phyloP scores from a whole-genome alignment of 2,113 vertebrate species.

The Lagenorhynchus albirostris region DNA sequence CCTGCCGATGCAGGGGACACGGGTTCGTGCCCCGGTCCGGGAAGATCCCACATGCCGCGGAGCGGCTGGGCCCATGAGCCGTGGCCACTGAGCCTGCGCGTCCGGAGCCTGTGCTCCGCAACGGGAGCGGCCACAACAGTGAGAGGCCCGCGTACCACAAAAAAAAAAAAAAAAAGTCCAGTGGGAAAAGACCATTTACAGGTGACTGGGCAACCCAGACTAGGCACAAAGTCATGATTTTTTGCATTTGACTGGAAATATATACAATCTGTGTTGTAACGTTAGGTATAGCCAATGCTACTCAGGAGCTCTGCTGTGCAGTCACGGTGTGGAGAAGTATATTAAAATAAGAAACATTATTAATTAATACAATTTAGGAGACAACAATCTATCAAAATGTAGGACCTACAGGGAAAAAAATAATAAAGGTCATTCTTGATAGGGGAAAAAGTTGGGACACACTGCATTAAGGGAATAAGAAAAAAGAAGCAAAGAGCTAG shows the following conservation, averaged over 20 bases:
- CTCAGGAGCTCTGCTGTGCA: not conserved
- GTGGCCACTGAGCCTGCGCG: too few species aligned
- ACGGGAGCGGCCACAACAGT: too few species aligned
- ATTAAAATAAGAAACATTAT: not conserved
- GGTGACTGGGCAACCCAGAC: not conserved
- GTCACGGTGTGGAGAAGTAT: not conserved
- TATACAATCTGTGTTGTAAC: not conserved
- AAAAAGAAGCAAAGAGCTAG: not conserved
- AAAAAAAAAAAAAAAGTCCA: not conserved
- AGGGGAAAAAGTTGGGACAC: not conserved
- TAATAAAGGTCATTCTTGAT: not conserved
- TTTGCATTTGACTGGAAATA: not conserved
- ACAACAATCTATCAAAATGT: not conserved
- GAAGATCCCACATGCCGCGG: too few species aligned
- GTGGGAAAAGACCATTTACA: not conserved
- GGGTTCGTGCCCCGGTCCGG: too few species aligned
- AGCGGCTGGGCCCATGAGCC: too few species aligned
- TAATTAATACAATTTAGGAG: not conserved
- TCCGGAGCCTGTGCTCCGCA: too few species aligned
- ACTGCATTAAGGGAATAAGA: not conserved
- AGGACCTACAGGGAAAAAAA: not conserved
- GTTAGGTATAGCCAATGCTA: not conserved
- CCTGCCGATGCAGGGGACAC: too few species aligned
- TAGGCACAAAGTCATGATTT: not conserved
- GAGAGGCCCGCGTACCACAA: too few species aligned